Base-by-base conservation (phyloP, 2,888 invertebrate genomes). In the Conistra vaccinii region DNA sequence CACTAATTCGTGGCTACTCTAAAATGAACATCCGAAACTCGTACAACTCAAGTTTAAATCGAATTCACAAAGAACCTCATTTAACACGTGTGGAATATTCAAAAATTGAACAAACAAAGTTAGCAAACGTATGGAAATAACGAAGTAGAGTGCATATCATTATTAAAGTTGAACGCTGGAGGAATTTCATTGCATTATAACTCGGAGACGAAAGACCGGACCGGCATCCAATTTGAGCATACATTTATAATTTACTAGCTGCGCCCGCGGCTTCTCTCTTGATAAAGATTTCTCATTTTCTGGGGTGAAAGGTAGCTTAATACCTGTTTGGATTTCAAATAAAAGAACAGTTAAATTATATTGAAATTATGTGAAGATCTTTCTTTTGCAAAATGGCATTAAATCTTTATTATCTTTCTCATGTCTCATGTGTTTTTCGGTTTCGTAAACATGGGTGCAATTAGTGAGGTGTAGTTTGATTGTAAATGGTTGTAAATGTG, bases 131-230 rank as follows among this genome's bases (percentile, higher is more conserved):
- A 66, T 67, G 55, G 26, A 48, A 57, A 67, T 75, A 75, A 72
- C 62, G 42, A 72, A 69, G 42, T 61, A 17, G 48, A 82, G 62
- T 78, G 69, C 71, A 82, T 80, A 76, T 74, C 68, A 75, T 70
- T 79, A 83, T 53, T 29, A 53, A 70, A 83, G 73, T 71, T 73
- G 26, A 84, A 66, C 42, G 65, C 63, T 73, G 45, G 57, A 69
- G 76, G 67, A 73, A 58, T 74, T 84, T 76, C 53, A 81, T 84
- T 84, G 83, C 73, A 68, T 84, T 76, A 71, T 65, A 76, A 84
- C 70, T 80, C 62, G 12, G 73, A 67, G 32, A 84, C 58, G 83
- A 71, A 81, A 80, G 69, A 74, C 55, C 58, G 67, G 48, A 35
- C 69, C 23, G 57, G 39, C 42, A 57, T 61, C 73, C 78, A 78